Conservation (phyloP, 2,888 invertebrate species). For the Diarsia rubi region DNA sequence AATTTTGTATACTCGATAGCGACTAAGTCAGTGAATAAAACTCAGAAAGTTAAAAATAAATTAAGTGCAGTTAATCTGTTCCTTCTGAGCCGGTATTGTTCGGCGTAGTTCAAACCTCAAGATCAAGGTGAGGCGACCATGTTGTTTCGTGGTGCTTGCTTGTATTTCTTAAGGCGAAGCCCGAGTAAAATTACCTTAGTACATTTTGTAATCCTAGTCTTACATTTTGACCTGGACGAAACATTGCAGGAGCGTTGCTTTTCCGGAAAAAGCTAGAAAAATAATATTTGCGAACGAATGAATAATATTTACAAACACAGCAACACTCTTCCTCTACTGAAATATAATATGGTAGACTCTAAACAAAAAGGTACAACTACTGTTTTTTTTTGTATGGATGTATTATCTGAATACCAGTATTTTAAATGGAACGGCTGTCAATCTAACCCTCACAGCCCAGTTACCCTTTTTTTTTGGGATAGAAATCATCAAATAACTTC, state of each 20-base stretch:
- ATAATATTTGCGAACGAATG: background rate
- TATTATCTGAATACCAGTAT: background rate
- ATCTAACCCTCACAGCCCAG: background rate
- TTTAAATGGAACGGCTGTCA: background rate
- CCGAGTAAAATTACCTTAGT: background rate
- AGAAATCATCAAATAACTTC: no score
- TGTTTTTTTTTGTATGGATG: background rate
- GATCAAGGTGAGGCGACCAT: constrained; percentile 60
- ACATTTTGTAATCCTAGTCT: background rate
- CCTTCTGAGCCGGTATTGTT: constrained; percentile 35
- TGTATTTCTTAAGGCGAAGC: constrained; percentile 54
- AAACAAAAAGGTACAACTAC: background rate
- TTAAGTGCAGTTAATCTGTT: constrained; percentile 32
- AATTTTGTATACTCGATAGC: background rate
- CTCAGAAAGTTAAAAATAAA: background rate
- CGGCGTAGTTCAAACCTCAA: constrained; percentile 59
- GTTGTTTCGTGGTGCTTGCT: constrained; percentile 26
- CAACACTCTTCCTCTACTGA: no score
- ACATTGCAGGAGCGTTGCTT: background rate
- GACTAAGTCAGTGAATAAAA: background rate
- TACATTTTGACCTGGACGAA: background rate
- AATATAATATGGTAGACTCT: background rate
- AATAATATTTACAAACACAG: no score
- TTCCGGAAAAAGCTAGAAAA: background rate
- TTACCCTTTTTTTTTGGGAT: background rate